Percentiles rank a stretch among this genome's conserved stretches.
Conservation (phyloP, 2,797 vertebrate genomes). For the Parauchenoglanis ngamensis region DNA sequence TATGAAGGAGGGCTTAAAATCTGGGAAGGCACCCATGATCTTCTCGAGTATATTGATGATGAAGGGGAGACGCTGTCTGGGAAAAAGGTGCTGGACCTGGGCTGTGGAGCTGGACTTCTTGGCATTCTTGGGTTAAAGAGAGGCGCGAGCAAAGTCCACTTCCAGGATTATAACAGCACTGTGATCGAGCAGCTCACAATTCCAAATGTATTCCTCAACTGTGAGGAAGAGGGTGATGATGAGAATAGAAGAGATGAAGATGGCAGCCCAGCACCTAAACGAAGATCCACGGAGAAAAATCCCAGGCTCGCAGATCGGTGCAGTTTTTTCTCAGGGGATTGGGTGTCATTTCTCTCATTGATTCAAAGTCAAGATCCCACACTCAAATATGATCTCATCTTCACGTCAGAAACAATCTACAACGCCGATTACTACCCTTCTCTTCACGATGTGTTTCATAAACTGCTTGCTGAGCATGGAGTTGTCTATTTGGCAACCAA, state of each 20-base stretch:
- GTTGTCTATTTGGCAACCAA: constrained; percentile 88
- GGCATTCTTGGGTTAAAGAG: constrained; percentile 84
- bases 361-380: constrained; percentile 67
- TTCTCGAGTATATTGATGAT: constrained; percentile 80
- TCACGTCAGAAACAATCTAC: constrained; percentile 94
- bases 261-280: constrained; percentile 63
- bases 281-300: constrained; percentile 59
- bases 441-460: constrained; percentile 80
- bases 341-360: constrained; percentile 82
- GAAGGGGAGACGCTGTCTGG: constrained; percentile 76
- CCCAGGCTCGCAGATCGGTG: constrained; percentile 69
- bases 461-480: constrained; percentile 77
- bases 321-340: constrained; percentile 90
- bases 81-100: constrained; percentile 87
- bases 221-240: constrained; percentile 52
- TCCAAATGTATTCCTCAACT: constrained; percentile 85
- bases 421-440: constrained; percentile 83
- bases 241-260: constrained; percentile 24
- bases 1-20: constrained; percentile 98
- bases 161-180: constrained; percentile 94
- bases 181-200: constrained; percentile 91
- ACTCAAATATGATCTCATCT: constrained; percentile 87
- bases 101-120: constrained; percentile 90
- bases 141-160: constrained; percentile 83
- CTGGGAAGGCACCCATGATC: constrained; percentile 97